Conservation (phyloP, 2,888 invertebrate species). For the Leptinotarsa haldemani region DNA sequence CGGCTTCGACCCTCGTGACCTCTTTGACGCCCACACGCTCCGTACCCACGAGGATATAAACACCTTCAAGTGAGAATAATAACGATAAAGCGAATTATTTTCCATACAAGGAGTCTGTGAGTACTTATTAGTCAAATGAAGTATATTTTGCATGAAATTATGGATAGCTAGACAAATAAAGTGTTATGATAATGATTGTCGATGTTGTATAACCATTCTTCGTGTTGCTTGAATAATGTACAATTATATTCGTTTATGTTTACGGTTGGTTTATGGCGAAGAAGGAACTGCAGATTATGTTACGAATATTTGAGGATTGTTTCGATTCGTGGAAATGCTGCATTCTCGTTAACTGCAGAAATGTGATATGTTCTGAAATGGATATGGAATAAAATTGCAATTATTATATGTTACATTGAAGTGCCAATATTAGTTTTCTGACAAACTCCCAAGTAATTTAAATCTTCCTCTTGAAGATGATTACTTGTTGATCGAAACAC, state of each 20-base stretch:
- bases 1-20: constrained; percentile 22
- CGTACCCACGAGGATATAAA: constrained; percentile 25
- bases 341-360: too few relatives aligned
- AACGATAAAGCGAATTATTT: constrained; percentile 18
- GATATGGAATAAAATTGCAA: too few relatives aligned
- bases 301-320: neutral
- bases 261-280: neutral
- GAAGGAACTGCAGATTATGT: neutral
- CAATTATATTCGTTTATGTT: neutral
- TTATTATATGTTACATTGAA: too few relatives aligned
- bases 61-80: constrained; percentile 25
- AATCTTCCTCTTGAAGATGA: too few relatives aligned
- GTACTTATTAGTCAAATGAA: constrained; percentile 33
- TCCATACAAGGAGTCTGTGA: constrained; percentile 20
- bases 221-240: constrained; percentile 6
- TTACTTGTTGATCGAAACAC: too few relatives aligned
- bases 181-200: constrained; percentile 27
- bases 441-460: too few relatives aligned
- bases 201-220: constrained; percentile 16
- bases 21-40: constrained; percentile 16
- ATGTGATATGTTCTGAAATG: too few relatives aligned
- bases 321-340: too few relatives aligned
- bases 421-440: too few relatives aligned
- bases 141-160: constrained; percentile 31
- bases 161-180: constrained; percentile 32